Percentiles rank a stretch among this genome's conserved stretches.
Evolutionary conservation across 2,113 vertebrate species (phyloP).

Genomic region (Acanthochromis polyacanthus): DNA sequence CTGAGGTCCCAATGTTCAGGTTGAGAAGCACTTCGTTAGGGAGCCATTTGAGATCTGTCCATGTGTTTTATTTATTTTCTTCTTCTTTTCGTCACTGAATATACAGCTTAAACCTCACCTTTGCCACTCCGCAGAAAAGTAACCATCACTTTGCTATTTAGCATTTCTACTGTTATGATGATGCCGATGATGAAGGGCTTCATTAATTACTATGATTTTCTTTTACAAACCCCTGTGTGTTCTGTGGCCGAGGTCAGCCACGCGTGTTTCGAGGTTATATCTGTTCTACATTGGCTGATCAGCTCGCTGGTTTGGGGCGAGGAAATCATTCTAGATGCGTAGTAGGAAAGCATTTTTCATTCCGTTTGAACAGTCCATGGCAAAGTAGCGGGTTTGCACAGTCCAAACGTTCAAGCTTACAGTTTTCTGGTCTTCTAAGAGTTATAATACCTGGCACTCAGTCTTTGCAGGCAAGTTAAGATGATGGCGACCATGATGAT

Average conservation of each 20-base stretch:
- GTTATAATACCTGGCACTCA: slow-evolving; percentile 74
- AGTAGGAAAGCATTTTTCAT: slow-evolving; percentile 85
- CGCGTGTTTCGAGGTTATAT: slow-evolving; percentile 82
- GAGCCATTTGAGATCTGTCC: slow-evolving; percentile 61
- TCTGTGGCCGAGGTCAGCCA: slow-evolving; percentile 79
- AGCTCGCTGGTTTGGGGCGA: slow-evolving; percentile 82
- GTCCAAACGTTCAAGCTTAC: slow-evolving; percentile 83
- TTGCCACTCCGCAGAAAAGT: slow-evolving; percentile 85
- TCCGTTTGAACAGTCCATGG: slow-evolving; percentile 87
- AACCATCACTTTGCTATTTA: slow-evolving; percentile 72
- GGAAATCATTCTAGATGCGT: slow-evolving; percentile 80
- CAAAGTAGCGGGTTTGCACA: slow-evolving; percentile 78
- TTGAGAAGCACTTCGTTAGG: slow-evolving; percentile 61
- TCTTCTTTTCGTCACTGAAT: slow-evolving; percentile 86
- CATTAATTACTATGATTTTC: slow-evolving; percentile 58
- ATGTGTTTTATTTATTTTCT: slow-evolving; percentile 57
- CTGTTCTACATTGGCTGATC: slow-evolving; percentile 83
- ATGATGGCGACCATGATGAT: slow-evolving; percentile 75
- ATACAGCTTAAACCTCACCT: slow-evolving; percentile 87
- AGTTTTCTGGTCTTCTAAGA: slow-evolving; percentile 87
- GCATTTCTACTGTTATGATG: slow-evolving; percentile 71
- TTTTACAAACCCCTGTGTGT: slow-evolving; percentile 85
- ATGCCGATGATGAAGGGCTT: slow-evolving; percentile 68
- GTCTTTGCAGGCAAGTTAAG: slow-evolving; percentile 83
- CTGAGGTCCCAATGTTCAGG: slow-evolving; percentile 22